Conservation (phyloP, 2,113 vertebrate species). For the Chionis minor region DNA sequence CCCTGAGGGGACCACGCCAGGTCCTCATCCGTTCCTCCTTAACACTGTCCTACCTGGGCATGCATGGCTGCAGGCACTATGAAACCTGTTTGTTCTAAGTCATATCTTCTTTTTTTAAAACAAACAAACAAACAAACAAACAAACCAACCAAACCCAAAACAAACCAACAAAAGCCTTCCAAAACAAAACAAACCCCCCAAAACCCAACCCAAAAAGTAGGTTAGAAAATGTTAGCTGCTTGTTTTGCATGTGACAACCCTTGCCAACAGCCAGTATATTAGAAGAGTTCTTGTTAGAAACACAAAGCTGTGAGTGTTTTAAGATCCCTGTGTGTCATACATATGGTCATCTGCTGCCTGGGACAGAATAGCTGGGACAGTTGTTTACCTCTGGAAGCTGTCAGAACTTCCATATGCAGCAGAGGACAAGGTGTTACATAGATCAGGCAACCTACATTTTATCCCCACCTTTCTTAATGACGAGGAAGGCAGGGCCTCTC, state of each 20-base stretch:
- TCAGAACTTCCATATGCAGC: background rate
- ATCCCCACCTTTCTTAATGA: background rate
- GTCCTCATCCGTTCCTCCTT: background rate
- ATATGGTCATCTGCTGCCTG: background rate
- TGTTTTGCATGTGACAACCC: background rate
- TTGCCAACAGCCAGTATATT: background rate
- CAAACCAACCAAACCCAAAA: too few relatives aligned
- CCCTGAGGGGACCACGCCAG: background rate
- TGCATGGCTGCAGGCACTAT: accelerated
- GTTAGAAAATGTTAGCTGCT: background rate
- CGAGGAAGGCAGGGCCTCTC: background rate
- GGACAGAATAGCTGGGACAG: background rate
- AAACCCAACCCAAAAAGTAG: background rate
- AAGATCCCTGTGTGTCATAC: background rate
- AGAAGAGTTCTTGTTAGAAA: background rate
- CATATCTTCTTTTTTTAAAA: background rate
- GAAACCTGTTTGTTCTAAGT: background rate
- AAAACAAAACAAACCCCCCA: too few relatives aligned
- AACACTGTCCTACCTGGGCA: background rate
- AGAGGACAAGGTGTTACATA: background rate
- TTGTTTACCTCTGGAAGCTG: background rate
- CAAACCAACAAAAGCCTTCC: too few relatives aligned
- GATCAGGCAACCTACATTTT: background rate
- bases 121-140: too few relatives aligned
- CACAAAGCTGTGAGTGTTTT: background rate